These are phyloP conservation scores for Melanotaenia boesemani DNA, from an alignment of 2,797 vertebrate genomes.

Conservation along the genomic window DNA sequence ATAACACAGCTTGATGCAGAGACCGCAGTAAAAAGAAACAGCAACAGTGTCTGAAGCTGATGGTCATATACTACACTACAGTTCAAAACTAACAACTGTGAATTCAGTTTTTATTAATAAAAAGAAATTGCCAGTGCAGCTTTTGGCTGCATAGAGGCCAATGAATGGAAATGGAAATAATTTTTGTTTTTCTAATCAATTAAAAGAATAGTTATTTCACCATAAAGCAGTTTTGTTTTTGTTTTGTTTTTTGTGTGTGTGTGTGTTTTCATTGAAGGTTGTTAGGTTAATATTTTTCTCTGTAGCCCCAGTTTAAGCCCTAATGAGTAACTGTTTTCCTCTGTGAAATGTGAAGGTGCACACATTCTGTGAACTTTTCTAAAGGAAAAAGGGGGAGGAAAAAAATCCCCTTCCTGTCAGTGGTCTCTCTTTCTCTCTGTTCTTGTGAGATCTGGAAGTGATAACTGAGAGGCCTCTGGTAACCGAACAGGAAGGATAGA, in stretches of 20 bases:
- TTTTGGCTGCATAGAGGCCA: background rate
- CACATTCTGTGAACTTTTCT: conserved; percentile 77
- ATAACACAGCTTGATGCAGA: conserved; percentile 39
- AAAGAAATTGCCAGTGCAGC: background rate
- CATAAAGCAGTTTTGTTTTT: conserved; percentile 1
- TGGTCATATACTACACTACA: background rate
- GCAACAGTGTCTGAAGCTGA: conserved; percentile 3
- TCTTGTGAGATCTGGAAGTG: conserved; percentile 79
- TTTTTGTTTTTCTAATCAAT: background rate
- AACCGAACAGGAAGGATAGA: conserved; percentile 81
- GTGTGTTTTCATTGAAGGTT: conserved; percentile 24
- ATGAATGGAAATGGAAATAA: background rate
- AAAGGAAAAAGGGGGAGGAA: conserved; percentile 43
- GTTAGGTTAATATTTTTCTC: conserved; percentile 54
- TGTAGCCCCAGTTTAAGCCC: conserved; percentile 30
- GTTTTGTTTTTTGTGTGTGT: too few relatives aligned
- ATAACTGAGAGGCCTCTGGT: conserved; percentile 75
- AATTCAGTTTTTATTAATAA: background rate
- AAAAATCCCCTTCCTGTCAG: conserved; percentile 79
- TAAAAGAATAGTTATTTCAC: background rate
- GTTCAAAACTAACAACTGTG: too few relatives aligned
- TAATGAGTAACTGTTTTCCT: conserved; percentile 77
- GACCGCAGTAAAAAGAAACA: conserved; percentile 35
- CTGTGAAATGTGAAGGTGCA: conserved; percentile 74
- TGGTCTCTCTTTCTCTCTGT: conserved; percentile 74